phyloP scores from a whole-genome alignment of 2,113 vertebrate species.

The Narcine bancroftii region DNA sequence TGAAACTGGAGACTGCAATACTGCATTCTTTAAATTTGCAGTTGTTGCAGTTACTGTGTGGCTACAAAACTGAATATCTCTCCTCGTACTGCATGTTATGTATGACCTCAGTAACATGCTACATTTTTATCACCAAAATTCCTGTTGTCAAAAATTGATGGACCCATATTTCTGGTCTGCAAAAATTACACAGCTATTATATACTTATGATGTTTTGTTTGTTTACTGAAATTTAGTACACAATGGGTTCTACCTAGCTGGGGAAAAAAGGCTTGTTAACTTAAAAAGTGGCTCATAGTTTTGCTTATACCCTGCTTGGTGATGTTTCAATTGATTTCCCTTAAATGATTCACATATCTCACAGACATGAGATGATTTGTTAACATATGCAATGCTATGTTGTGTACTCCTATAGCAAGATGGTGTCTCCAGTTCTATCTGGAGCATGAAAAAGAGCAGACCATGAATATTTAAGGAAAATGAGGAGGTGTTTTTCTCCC shows the following conservation, averaged over 20 bases:
- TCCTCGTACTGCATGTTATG: neutral
- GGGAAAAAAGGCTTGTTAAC: neutral
- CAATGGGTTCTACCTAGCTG: neutral
- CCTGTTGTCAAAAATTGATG: neutral
- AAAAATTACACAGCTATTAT: neutral
- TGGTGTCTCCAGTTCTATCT: neutral
- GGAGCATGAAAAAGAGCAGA: neutral
- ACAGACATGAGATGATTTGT: neutral
- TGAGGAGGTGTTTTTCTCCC: neutral
- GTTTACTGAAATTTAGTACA: neutral
- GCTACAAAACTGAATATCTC: neutral
- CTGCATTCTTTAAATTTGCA: neutral
- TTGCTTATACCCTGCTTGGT: neutral
- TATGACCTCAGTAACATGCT: neutral
- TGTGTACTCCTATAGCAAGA: neutral
- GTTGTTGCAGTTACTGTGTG: neutral
- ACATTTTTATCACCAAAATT: neutral
- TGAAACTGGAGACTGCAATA: neutral
- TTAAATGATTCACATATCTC: neutral
- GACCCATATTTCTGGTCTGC: neutral
- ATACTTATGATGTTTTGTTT: neutral
- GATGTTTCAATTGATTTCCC: neutral
- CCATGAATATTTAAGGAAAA: neutral
- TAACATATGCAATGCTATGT: neutral
- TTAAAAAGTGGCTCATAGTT: neutral